A percentile compares a stretch with the other conserved stretches of the same genome.
phyloP scores from a whole-genome alignment of 2,113 vertebrate species.

The Prolemur simus region DNA sequence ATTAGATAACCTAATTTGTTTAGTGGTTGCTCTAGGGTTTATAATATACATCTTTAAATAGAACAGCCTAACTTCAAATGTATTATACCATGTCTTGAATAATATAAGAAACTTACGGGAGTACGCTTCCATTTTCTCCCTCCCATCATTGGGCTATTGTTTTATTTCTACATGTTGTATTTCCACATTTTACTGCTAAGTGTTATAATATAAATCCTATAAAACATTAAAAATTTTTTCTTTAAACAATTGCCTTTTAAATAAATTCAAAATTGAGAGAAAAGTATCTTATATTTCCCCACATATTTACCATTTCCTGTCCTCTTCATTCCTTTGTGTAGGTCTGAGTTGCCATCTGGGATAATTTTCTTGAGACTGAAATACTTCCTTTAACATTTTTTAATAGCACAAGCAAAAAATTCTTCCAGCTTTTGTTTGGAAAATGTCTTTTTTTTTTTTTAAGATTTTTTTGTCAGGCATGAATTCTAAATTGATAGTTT shows the following conservation, averaged over 20 bases:
- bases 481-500: background rate
- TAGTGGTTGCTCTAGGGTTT: background rate
- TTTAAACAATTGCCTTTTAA: background rate
- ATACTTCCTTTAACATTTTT: background rate
- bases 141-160: background rate
- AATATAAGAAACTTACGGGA: background rate
- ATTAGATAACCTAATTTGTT: background rate
- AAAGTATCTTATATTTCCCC: background rate
- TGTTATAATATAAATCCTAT: background rate
- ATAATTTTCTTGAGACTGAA: background rate
- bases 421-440: background rate
- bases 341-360: background rate
- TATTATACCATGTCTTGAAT: background rate
- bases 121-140: background rate
- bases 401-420: background rate
- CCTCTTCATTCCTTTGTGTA: background rate
- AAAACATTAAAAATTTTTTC: background rate
- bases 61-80: background rate
- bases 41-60: background rate
- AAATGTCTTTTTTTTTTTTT: constrained; percentile 30
- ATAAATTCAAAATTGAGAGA: constrained; percentile 1
- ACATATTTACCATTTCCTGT: constrained; percentile 5
- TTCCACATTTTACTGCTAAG: background rate
- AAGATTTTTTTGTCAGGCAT: background rate
- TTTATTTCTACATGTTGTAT: background rate